Base-by-base conservation (phyloP, 2,888 invertebrate species). In the Linyphia triangularis region DNA sequence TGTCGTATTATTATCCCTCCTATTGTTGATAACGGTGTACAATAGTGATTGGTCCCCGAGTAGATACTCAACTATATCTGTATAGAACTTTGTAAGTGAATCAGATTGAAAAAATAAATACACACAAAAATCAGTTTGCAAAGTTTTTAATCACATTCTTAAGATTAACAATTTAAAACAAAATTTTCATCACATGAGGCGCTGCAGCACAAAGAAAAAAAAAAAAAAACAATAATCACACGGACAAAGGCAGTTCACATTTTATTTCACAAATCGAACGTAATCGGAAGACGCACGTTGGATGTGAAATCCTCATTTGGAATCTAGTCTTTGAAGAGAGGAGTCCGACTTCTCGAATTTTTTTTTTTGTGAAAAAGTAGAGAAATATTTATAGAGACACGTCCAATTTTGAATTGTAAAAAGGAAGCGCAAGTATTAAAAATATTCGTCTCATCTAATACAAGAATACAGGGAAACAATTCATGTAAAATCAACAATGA, bases 141-240 rank as follows among this genome's bases (percentile, higher is more conserved):
- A 83, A 61, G 57, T n/a, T 43, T 73, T 61, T 73, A 72, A 83
- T 83, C 72, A 73, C 72, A 83, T 73, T 83, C 72, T 72, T 40
- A 72, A 73, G 83, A 72, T 63, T 43, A 73, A 72, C 61, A 82
- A 72, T 59, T 82, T 70, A 37, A 40, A 77, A 33, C 61, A 61
- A 73, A 43, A 43, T 65, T 43, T 63, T 72, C 51, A 84, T 84
- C 69, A 84, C 84, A 84, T 40, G 75, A 84, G 84, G 57, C 77
- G 59, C 69, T 77, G 75, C 37, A 77, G 75, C 57, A 84, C 67
- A 67, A 84, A 84, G 57, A 82, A 59, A 82, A 40, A 77, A 26
- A 75, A 84, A 28, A 73, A n/a, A 59, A 33, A 69, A 37, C 63
- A 75, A 37, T 65, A 75, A 75, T 75, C 84, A 77, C 77, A 75